Evolutionary conservation across 2,797 vertebrate genomes (phyloP).

Genomic region (Enteromius viviparus): DNA sequence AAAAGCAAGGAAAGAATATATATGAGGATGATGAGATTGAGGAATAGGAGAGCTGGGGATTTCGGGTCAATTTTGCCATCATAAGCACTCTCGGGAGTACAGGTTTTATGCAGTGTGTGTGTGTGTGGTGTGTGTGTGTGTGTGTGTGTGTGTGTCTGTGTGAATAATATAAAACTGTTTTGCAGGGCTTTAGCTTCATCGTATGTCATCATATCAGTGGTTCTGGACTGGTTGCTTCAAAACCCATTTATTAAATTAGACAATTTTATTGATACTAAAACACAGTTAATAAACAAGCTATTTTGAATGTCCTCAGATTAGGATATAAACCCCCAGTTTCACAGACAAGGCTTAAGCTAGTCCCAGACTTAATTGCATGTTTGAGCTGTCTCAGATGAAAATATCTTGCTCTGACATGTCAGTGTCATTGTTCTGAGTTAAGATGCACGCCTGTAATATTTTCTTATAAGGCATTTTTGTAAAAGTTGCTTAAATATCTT

Average conservation of each 20-base stretch:
- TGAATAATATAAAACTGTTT: neutral
- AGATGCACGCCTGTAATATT: too few relatives aligned
- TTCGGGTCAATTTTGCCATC: constrained; percentile 17
- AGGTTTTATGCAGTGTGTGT: neutral
- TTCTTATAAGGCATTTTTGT: too few relatives aligned
- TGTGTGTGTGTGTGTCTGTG: too few relatives aligned
- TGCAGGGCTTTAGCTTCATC: neutral
- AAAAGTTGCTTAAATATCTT: too few relatives aligned
- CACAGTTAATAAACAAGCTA: neutral
- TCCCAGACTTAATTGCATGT: too few relatives aligned
- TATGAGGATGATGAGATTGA: constrained; percentile 10
- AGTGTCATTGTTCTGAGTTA: too few relatives aligned
- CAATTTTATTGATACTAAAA: neutral
- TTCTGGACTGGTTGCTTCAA: neutral
- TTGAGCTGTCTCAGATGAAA: too few relatives aligned
- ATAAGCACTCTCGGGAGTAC: constrained; percentile 23
- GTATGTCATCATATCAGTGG: neutral
- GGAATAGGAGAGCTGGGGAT: neutral
- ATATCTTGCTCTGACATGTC: too few relatives aligned
- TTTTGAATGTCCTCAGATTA: neutral
- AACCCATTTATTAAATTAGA: neutral
- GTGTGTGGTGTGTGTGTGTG: too few relatives aligned
- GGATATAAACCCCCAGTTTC: too few relatives aligned
- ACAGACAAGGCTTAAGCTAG: too few relatives aligned
- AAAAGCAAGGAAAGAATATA: constrained; percentile 9